Percentiles rank a stretch among this genome's conserved stretches.
These are phyloP conservation scores for Limulus polyphemus DNA, from an alignment of 2,888 invertebrate species.

Conservation along the genomic window DNA sequence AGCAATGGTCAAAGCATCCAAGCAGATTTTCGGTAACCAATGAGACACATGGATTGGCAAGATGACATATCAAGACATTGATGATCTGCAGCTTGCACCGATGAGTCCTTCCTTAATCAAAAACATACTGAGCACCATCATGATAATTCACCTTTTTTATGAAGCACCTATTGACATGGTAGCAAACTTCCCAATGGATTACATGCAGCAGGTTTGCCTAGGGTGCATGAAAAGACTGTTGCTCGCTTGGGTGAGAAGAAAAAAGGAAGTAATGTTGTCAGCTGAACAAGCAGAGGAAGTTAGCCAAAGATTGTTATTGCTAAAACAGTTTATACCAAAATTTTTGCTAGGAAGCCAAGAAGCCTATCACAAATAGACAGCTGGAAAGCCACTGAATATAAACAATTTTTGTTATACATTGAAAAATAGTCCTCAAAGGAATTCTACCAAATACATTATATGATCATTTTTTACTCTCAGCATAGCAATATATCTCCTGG, in stretches of 20 bases:
- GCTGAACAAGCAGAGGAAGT: background rate
- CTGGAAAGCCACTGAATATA: slow-evolving; percentile 32
- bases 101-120: slow-evolving; percentile 19
- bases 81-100: slow-evolving; percentile 19
- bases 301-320: slow-evolving; percentile 20
- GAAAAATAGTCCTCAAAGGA: slow-evolving; percentile 27
- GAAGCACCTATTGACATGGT: slow-evolving; percentile 5
- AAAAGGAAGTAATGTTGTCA: background rate
- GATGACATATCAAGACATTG: background rate
- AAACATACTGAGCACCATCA: slow-evolving; percentile 23
- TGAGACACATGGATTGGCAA: no score
- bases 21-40: background rate
- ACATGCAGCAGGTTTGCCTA: slow-evolving; percentile 9
- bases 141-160: slow-evolving; percentile 7
- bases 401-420: slow-evolving; percentile 29
- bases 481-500: no score
- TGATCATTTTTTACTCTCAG: slow-evolving; percentile 23
- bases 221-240: slow-evolving; percentile 8
- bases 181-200: slow-evolving; percentile 7
- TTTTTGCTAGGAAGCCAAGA: slow-evolving; percentile 29
- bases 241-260: background rate
- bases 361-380: slow-evolving; percentile 25
- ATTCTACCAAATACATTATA: slow-evolving; percentile 21
- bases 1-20: no score
- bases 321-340: no score